Conservation (phyloP, 1,140 invertebrate species). For the Listronotus bonariensis region DNA sequence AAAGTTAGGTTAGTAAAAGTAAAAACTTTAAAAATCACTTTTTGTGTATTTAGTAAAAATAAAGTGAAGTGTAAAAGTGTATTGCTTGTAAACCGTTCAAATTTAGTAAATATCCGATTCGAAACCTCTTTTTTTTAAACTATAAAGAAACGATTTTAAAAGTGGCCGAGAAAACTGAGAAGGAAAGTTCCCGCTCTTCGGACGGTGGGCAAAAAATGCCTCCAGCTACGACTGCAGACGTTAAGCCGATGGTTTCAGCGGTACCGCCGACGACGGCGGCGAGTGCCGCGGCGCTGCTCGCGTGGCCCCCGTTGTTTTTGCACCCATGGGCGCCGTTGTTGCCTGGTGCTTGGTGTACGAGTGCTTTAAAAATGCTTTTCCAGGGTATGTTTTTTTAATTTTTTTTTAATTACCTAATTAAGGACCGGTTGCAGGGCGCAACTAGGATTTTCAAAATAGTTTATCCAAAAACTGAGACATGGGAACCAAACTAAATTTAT, state of each 20-base stretch:
- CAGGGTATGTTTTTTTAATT: slow-evolving; percentile 51
- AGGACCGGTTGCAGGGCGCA: too few relatives aligned
- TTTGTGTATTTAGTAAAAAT: too few relatives aligned
- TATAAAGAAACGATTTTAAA: slow-evolving; percentile 30
- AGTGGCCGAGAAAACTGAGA: slow-evolving; percentile 48
- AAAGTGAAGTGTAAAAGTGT: too few relatives aligned
- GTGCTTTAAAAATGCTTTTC: slow-evolving; percentile 50
- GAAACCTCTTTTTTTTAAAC: too few relatives aligned
- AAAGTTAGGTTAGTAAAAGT: too few relatives aligned
- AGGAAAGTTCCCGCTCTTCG: slow-evolving; percentile 15
- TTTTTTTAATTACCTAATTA: too few relatives aligned
- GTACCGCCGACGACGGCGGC: slow-evolving; percentile 34
- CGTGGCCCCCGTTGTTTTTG: slow-evolving; percentile 54
- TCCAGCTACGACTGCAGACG: slow-evolving; percentile 31
- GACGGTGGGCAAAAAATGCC: slow-evolving; percentile 44
- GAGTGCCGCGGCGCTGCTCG: slow-evolving; percentile 49
- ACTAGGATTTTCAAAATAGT: too few relatives aligned
- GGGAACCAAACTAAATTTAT: too few relatives aligned
- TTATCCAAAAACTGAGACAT: too few relatives aligned
- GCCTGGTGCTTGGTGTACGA: slow-evolving; percentile 53
- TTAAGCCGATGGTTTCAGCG: slow-evolving; percentile 14
- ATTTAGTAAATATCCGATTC: too few relatives aligned
- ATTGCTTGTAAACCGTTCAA: too few relatives aligned
- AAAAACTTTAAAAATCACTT: too few relatives aligned
- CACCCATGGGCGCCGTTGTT: slow-evolving; percentile 55